Conservation (phyloP, 2,888 invertebrate species). For the Acronicta leporina region DNA sequence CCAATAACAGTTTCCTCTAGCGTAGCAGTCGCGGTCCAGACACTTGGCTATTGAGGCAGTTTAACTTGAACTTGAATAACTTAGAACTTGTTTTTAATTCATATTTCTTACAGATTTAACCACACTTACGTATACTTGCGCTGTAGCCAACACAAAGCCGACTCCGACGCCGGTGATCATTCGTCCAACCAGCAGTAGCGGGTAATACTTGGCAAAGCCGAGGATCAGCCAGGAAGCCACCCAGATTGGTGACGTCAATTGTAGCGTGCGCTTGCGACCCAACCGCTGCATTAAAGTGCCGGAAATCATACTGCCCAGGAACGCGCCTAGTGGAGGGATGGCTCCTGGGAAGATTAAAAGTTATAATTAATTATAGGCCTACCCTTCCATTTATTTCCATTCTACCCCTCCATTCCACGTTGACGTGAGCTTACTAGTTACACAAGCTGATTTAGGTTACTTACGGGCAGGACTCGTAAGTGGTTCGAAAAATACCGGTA, state of each 20-base stretch:
- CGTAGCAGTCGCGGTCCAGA: too few species aligned
- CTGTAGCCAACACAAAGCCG: slow-evolving; percentile 89
- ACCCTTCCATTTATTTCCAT: too few species aligned
- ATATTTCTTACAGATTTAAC: background rate
- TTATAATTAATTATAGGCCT: too few species aligned
- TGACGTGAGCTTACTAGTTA: too few species aligned
- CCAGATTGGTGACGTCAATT: slow-evolving; percentile 86
- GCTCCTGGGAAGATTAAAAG: slow-evolving; percentile 74
- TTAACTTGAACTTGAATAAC: too few species aligned
- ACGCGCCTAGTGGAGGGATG: slow-evolving; percentile 89
- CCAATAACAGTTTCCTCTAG: too few species aligned
- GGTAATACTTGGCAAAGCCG: slow-evolving; percentile 81
- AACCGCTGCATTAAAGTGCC: slow-evolving; percentile 87
- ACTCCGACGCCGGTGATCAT: slow-evolving; percentile 89
- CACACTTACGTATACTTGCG: slow-evolving; percentile 90
- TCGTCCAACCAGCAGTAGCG: slow-evolving; percentile 86
- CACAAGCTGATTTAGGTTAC: too few species aligned
- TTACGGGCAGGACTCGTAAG: too few species aligned
- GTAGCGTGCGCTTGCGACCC: slow-evolving; percentile 86
- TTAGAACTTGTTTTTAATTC: too few species aligned
- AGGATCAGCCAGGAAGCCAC: slow-evolving; percentile 88
- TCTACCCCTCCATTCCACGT: too few species aligned
- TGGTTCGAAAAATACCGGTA: too few species aligned
- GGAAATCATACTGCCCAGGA: slow-evolving; percentile 87
- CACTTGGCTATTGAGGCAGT: too few species aligned